Percentiles rank a stretch among this genome's conserved stretches.
These are phyloP conservation scores for Drosophila bunnanda DNA, from an alignment of 2,888 invertebrate genomes.

Conservation along the genomic window DNA sequence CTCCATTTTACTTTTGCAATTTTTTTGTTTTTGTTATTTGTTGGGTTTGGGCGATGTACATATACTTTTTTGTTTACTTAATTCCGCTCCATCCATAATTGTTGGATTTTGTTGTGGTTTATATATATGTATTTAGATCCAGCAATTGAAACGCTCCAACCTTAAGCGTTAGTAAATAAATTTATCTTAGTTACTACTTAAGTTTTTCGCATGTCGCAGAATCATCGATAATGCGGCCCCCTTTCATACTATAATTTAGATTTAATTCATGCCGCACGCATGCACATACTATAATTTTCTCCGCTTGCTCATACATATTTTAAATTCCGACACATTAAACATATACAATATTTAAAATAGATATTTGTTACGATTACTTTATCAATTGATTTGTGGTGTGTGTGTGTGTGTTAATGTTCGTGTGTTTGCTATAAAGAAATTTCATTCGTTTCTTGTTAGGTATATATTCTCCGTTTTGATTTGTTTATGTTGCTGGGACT, in stretches of 20 bases:
- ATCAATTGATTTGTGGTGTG: conserved; percentile 72
- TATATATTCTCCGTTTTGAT: conserved; percentile 63
- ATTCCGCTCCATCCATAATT: conserved; percentile 49
- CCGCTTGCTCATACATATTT: conserved; percentile 45
- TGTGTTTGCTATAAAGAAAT: conserved; percentile 37
- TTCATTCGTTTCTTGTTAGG: conserved; percentile 36
- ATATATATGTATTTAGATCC: conserved; percentile 53
- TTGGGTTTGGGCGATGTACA: conserved; percentile 39
- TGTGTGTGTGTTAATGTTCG: conserved; percentile 49
- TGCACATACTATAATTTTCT: conserved; percentile 43
- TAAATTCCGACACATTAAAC: conserved; percentile 79
- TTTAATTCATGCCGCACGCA: conserved; percentile 54
- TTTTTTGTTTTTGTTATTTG: conserved; percentile 54
- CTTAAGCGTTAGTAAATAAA: conserved; percentile 72
- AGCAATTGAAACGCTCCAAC: conserved; percentile 75
- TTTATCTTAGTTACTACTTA: conserved; percentile 76
- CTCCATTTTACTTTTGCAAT: conserved; percentile 32
- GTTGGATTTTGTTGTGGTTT: conserved; percentile 51
- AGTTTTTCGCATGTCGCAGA: conserved; percentile 52
- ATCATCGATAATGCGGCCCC: conserved; percentile 28
- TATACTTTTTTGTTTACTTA: conserved; percentile 57
- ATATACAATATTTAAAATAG: conserved; percentile 82
- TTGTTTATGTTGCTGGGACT: conserved; percentile 62
- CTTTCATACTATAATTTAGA: conserved; percentile 53
- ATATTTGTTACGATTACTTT: conserved; percentile 62